Percentiles rank a stretch among this genome's conserved stretches.
These are phyloP conservation scores for Drosophila mercatorum DNA, from an alignment of 2,888 invertebrate species.

Conservation along the genomic window DNA sequence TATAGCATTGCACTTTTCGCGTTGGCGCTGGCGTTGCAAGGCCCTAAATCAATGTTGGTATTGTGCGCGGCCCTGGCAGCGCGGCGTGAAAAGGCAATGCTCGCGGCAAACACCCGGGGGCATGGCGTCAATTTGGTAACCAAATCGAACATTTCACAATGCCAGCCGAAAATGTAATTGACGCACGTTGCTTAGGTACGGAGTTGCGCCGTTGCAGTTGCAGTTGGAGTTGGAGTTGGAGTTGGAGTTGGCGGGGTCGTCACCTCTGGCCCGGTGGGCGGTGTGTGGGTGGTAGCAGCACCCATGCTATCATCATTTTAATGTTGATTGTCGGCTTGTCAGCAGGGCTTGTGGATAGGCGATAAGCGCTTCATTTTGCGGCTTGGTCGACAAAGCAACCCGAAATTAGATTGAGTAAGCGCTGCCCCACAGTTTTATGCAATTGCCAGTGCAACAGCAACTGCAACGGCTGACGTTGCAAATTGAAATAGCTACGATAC, in stretches of 20 bases:
- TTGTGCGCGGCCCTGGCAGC: constrained; percentile 5
- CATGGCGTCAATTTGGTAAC: constrained; percentile 58
- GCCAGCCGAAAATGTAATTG: constrained; percentile 69
- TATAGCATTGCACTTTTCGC: constrained; percentile 18
- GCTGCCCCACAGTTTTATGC: constrained; percentile 9
- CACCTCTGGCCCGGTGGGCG: constrained; percentile 4
- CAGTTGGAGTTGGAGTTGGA: not conserved
- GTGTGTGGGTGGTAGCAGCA: not conserved
- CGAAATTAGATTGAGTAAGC: constrained; percentile 41
- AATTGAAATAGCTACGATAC: constrained; percentile 56
- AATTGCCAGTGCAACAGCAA: constrained; percentile 12
- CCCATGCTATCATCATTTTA: constrained; percentile 61
- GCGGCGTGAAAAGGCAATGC: constrained; percentile 23
- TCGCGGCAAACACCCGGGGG: constrained; percentile 28
- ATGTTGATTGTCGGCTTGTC: constrained; percentile 62
- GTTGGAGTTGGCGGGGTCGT: not conserved
- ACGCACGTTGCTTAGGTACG: constrained; percentile 47
- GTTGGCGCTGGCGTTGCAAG: constrained; percentile 10
- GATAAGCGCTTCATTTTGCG: constrained; percentile 29
- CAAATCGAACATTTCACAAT: constrained; percentile 55
- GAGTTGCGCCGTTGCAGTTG: not conserved
- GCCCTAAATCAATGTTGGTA: constrained; percentile 66
- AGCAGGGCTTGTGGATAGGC: constrained; percentile 28
- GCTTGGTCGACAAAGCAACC: constrained; percentile 13
- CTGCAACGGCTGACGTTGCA: constrained; percentile 28